Percentiles rank a stretch among this genome's conserved stretches.
Evolutionary conservation across 2,888 invertebrate species (phyloP).

Genomic region (Myathropa florea): DNA sequence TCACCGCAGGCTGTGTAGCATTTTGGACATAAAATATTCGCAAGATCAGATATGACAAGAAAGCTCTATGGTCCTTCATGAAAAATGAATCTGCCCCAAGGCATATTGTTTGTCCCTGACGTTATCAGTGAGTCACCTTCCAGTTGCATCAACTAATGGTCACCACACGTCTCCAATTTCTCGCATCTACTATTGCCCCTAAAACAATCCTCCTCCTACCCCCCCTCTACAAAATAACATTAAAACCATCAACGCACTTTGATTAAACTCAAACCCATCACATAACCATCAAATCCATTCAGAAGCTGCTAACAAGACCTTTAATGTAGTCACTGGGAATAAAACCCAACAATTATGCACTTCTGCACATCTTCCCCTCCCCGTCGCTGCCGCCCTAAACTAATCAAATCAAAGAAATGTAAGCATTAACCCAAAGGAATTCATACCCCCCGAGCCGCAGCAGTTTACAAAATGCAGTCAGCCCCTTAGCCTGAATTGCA

Average conservation of each 20-base stretch:
- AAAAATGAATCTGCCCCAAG: too few relatives aligned
- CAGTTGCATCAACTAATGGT: background rate
- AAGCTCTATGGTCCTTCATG: too few relatives aligned
- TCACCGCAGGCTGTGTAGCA: too few relatives aligned
- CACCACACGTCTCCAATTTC: background rate
- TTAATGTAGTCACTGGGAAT: conserved; percentile 10
- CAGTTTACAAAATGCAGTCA: background rate
- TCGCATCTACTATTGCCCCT: background rate
- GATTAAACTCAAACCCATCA: background rate
- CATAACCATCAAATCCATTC: background rate
- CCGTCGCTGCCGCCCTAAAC: background rate
- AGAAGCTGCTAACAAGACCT: conserved; percentile 14
- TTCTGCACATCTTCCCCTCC: background rate
- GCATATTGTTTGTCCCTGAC: too few relatives aligned
- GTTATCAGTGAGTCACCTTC: too few relatives aligned
- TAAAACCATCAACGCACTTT: background rate
- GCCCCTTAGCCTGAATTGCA: conserved; percentile 35
- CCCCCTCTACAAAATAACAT: background rate
- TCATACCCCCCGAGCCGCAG: background rate
- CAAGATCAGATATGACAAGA: too few relatives aligned
- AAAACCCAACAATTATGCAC: conserved; percentile 10
- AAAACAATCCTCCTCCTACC: background rate
- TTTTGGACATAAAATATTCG: too few relatives aligned
- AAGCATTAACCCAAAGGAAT: conserved; percentile 33
- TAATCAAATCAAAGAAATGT: conserved; percentile 42